Base-by-base conservation (phyloP, 2,113 vertebrate species). In the Myrmophylax atrothorax region DNA sequence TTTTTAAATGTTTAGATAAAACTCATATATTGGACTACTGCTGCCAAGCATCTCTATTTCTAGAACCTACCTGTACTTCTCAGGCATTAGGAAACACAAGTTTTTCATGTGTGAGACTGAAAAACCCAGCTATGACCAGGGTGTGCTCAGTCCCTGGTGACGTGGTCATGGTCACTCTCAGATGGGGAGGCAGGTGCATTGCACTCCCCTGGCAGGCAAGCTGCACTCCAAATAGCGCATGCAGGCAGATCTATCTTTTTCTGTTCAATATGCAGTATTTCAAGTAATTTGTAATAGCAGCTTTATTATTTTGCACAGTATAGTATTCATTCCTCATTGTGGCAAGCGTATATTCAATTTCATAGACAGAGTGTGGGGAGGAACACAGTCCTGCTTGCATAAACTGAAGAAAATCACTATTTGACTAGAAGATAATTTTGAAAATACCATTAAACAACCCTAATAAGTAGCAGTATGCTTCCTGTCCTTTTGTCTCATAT, bases 331-430 rank as follows among this genome's bases (percentile, higher is more conserved):
- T 92, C 47, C 59, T 93, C 53, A 44, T 11, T 52, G 35, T 33
- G 37, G 47, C 52, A 72, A 81, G 19, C 8, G 3, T 15, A 40
- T 8, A 19, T 60, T 86, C 47, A 35, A 33, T 78, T 86, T 84
- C 81, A 68, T 23, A 56, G 52, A 55, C 38, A 49, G 35, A 78
- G 31, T 38, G 26, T 14, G 25, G 18, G 19, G 6, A 90, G 8
- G 20, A 66, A 67, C 49, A 63, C 2, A n/a, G 50, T 29, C 28
- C 50, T 80, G 59, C 20, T 6, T 5, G 75, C 14, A 72, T 42
- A 72, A 89, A 93, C 46, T 9, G 19, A 67, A 86, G 23, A 84
- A 95, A 92, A 92, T 74, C 12, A 77, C 70, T 82, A 75, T 75
- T 88, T 81, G 58, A 94, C 42, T 53, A 55, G 37, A 80, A 67